Conservation (phyloP, 1,140 invertebrate species). For the Caenorhabditis inopinata region DNA sequence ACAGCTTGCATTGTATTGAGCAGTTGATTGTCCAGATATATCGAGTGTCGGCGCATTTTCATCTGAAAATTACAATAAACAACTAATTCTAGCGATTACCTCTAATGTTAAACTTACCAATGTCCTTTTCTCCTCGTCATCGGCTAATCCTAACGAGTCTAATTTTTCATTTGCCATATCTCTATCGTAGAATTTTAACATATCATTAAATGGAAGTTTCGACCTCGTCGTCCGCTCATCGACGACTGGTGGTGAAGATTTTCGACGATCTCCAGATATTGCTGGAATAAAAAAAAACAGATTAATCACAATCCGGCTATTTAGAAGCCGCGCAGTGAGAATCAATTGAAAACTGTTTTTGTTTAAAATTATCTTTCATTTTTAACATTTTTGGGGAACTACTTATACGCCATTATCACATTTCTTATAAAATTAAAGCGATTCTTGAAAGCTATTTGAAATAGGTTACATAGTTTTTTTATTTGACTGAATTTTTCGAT, state of each 20-base stretch:
- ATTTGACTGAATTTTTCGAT: too few relatives aligned
- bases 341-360: too few relatives aligned
- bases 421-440: too few relatives aligned
- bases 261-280: neutral
- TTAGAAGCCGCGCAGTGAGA: too few relatives aligned
- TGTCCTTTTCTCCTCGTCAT: neutral
- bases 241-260: neutral
- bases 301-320: too few relatives aligned
- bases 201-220: neutral
- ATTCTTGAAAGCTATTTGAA: too few relatives aligned
- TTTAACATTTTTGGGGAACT: too few relatives aligned
- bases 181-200: neutral
- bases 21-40: neutral
- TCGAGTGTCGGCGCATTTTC: constrained; percentile 9
- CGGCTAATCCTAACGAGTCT: neutral
- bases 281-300: neutral
- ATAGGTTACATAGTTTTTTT: too few relatives aligned
- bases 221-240: neutral
- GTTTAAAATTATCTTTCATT: too few relatives aligned
- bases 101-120: neutral
- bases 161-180: neutral
- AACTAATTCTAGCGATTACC: neutral
- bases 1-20: neutral
- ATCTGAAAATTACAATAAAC: neutral
- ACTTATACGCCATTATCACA: too few relatives aligned